Evolutionary conservation across 2,797 vertebrate species (phyloP), one percentile per base, ranked within the genome.

Genomic region (Anniella stebbinsi): DNA sequence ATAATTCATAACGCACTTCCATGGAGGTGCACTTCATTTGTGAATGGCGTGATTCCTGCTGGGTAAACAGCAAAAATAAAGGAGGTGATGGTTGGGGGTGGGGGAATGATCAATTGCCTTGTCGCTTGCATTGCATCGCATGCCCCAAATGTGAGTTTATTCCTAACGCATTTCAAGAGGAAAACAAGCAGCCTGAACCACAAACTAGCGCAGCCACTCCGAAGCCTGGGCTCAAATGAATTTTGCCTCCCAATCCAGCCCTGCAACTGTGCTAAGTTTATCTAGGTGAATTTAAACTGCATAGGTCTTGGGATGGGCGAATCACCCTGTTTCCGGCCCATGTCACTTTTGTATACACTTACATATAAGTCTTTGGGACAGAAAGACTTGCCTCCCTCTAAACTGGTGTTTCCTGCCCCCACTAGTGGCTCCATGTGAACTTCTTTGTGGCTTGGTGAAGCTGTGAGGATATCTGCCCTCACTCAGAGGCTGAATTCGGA

Each of bases 1-100:
- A 48, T 86, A 87, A 90, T 93, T 90, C 90, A 92, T 84, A 0
- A 0, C 73, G 91, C 69, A 7, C 77, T 90, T 86, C 60, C 80
- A 84, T 0, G 84, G 91, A 93, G 92, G 70, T 81, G 90, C 0
- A 0, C 84, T 77, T 0, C 1, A 30, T 91, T 0, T 84, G 78
- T 51, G 70, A 90, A 87, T 41, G 36, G 45, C 23, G 63, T 0
- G 0, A 77, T 90, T 87, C 90, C 89, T 91, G 63, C 72, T 86
- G 69, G 0, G 0, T 15, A 72, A 70, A 70, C 38, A 80, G 30
- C 21, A 10, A 33, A n/a, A 17, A 21, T 4, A 7, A 36, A 80
- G 48, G 18, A 1, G 1, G 18, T 45, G 45, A 45, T 6, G 45
- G 45, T 45, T 48, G 48, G 21, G 4, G 13, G 8, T n/a, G 21